These are phyloP conservation scores for Piezodorus guildinii DNA, from an alignment of 1,140 invertebrate species.

Conservation along the genomic window DNA sequence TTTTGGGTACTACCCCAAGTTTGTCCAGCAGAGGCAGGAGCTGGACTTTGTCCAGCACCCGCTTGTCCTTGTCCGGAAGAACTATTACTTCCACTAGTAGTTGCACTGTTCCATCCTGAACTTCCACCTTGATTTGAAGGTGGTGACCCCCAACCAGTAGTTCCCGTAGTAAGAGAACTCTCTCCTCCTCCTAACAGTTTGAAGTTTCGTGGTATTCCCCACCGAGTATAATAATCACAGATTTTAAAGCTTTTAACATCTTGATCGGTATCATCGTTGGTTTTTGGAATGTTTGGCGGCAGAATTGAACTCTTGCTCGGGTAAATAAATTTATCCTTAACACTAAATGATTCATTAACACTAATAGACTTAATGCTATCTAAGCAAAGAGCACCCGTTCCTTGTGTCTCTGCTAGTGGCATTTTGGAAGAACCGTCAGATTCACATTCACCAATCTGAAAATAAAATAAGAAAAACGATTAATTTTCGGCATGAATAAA, in stretches of 20 bases:
- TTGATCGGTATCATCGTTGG: slow-evolving; percentile 40
- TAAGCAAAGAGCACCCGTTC: slow-evolving; percentile 25
- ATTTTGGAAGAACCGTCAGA: slow-evolving; percentile 23
- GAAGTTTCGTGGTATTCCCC: slow-evolving; percentile 46
- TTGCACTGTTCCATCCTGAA: slow-evolving; percentile 36
- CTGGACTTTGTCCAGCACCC: slow-evolving; percentile 11
- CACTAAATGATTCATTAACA: slow-evolving; percentile 31
- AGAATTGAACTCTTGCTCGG: slow-evolving; percentile 43
- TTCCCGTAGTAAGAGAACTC: slow-evolving; percentile 59
- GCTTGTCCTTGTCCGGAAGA: neutral
- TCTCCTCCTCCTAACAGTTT: slow-evolving; percentile 64
- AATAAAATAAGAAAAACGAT: slow-evolving; percentile 6
- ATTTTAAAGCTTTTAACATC: slow-evolving; percentile 26
- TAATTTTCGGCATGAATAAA: neutral
- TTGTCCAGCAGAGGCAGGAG: slow-evolving; percentile 22
- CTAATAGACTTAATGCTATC: slow-evolving; percentile 26
- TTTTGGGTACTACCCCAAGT: slow-evolving; percentile 26
- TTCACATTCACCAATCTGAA: slow-evolving; percentile 21
- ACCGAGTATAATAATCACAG: slow-evolving; percentile 35
- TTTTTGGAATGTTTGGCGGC: slow-evolving; percentile 46
- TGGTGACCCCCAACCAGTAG: slow-evolving; percentile 59
- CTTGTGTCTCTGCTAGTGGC: slow-evolving; percentile 18
- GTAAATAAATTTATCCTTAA: slow-evolving; percentile 29
- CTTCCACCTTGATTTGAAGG: slow-evolving; percentile 39
- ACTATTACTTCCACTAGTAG: slow-evolving; percentile 35